Evolutionary conservation across 2,797 vertebrate species (phyloP).

Genomic region (Arctocebus calabarensis): DNA sequence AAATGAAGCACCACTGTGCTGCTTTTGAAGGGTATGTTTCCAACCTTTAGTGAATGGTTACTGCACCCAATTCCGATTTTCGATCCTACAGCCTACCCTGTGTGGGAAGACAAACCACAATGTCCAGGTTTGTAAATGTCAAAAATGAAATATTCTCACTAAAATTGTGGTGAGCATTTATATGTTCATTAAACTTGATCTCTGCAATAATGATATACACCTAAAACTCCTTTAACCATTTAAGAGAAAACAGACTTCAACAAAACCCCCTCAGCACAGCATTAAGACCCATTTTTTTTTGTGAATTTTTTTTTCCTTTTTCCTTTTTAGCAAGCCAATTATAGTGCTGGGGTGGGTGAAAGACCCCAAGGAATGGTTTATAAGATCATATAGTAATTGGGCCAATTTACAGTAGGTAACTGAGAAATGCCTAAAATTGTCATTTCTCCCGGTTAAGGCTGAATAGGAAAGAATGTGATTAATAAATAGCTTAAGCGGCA

Average conservation of each 20-base stretch:
- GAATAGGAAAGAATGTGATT: constrained; percentile 78
- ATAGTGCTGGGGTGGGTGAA: constrained; percentile 54
- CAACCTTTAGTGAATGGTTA: constrained; percentile 46
- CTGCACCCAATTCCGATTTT: constrained; percentile 39
- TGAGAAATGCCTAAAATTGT: constrained; percentile 79
- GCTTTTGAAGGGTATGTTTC: background rate
- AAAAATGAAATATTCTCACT: constrained; percentile 52
- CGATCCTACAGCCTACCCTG: background rate
- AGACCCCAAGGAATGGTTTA: constrained; percentile 67
- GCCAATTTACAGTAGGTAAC: constrained; percentile 75
- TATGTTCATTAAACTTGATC: constrained; percentile 69
- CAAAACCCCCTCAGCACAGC: constrained; percentile 10
- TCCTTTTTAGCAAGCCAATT: constrained; percentile 75
- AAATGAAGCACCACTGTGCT: background rate
- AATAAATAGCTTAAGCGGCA: constrained; percentile 81
- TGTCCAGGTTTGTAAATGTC: constrained; percentile 66
- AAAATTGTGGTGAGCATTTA: constrained; percentile 55
- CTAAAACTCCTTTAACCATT: constrained; percentile 66
- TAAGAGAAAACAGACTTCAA: constrained; percentile 51
- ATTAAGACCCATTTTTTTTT: constrained; percentile 7
- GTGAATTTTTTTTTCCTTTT: background rate
- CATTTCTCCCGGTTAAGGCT: constrained; percentile 76
- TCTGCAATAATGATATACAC: constrained; percentile 47
- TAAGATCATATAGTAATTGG: constrained; percentile 77
- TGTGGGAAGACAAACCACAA: constrained; percentile 39